A percentile compares a stretch with the other conserved stretches of the same genome.
Conservation (phyloP, 2,797 vertebrate genomes). For the Clarias fuscus region DNA sequence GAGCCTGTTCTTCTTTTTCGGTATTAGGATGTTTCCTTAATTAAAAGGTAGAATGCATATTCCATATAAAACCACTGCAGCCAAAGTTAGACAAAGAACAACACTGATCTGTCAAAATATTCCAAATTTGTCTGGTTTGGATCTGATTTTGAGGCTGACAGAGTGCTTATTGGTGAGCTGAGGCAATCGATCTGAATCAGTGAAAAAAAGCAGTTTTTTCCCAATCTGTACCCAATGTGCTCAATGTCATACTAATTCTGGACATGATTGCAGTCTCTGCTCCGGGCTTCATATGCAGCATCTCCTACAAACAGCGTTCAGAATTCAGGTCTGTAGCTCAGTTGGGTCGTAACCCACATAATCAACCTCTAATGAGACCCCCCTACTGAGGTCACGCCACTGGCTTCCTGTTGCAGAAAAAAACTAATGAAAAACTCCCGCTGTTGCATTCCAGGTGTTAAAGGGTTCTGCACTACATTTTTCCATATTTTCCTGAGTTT, state of each 20-base stretch:
- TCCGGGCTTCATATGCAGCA: neutral
- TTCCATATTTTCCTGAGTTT: neutral
- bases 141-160: neutral
- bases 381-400: neutral
- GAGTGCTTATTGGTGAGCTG: neutral
- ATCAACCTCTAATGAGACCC: conserved; percentile 12
- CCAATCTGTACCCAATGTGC: neutral
- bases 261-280: neutral
- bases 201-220: neutral
- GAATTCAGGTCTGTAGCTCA: neutral
- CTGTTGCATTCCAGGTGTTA: neutral
- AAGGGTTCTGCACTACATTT: neutral
- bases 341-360: neutral
- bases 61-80: neutral
- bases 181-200: neutral
- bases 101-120: neutral
- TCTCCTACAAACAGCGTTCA: neutral
- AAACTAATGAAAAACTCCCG: neutral
- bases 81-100: neutral
- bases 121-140: neutral
- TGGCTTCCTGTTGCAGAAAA: neutral
- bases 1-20: neutral
- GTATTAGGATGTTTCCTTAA: neutral
- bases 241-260: neutral
- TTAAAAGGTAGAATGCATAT: neutral